These are phyloP conservation scores for Toxonevra muliebris DNA, from an alignment of 2,888 invertebrate species.

Conservation along the genomic window DNA sequence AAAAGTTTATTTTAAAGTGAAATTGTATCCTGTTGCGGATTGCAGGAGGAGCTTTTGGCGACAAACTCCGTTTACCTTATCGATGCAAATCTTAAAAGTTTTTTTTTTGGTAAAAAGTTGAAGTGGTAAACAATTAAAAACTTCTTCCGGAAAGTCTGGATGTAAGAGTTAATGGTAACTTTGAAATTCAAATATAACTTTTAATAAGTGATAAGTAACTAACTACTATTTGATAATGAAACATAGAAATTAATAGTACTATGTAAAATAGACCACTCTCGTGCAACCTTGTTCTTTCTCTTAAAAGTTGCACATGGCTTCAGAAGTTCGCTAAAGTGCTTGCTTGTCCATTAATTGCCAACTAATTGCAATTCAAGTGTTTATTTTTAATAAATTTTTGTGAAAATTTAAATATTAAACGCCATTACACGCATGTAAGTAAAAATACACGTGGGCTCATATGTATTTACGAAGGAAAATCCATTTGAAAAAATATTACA, in stretches of 20 bases:
- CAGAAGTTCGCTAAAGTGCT: slow-evolving; percentile 42
- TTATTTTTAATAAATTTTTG: slow-evolving; percentile 39
- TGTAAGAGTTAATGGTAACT: too few species aligned
- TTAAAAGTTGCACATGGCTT: slow-evolving; percentile 49
- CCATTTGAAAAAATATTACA: slow-evolving; percentile 10
- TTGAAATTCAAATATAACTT: too few species aligned
- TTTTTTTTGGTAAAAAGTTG: too few species aligned
- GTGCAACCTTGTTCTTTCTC: slow-evolving; percentile 40
- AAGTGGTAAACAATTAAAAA: too few species aligned
- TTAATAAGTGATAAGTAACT: too few species aligned
- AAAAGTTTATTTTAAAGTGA: too few species aligned
- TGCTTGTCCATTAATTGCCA: slow-evolving; percentile 42
- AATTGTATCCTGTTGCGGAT: too few species aligned
- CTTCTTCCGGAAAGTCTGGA: too few species aligned
- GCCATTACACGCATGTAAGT: slow-evolving; percentile 33
- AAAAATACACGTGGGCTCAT: slow-evolving; percentile 1
- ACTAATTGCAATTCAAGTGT: slow-evolving; percentile 39
- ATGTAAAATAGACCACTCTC: neutral
- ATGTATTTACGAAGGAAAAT: slow-evolving; percentile 1
- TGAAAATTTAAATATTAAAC: slow-evolving; percentile 22
- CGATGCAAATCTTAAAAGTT: too few species aligned
- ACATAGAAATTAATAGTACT: neutral
- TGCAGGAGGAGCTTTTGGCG: too few species aligned
- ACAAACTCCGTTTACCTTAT: too few species aligned
- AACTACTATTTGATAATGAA: slow-evolving; percentile 16